Conservation (phyloP, 2,113 vertebrate genomes). For the Hippocampus comes region DNA sequence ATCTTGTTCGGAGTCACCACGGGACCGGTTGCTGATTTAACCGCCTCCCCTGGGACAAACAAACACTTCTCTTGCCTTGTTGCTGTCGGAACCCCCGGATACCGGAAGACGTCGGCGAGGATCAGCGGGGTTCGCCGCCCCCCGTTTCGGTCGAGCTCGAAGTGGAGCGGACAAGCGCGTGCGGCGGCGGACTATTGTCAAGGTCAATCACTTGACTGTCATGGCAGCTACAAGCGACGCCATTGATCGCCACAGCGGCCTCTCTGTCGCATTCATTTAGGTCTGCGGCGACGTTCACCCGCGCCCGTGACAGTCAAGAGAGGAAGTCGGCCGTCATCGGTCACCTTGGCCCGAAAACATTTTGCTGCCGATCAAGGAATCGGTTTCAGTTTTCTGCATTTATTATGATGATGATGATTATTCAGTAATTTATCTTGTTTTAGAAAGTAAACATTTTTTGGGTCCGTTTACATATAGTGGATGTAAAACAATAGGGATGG, state of each 20-base stretch:
- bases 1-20: slow-evolving; percentile 46
- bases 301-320: background rate
- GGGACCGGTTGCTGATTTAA: slow-evolving; percentile 39
- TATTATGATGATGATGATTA: too few species aligned
- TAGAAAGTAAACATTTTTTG: too few species aligned
- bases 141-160: slow-evolving; percentile 60
- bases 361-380: background rate
- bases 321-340: background rate
- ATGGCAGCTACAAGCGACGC: slow-evolving; percentile 51
- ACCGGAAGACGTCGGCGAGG: background rate
- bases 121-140: slow-evolving; percentile 32
- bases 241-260: slow-evolving; percentile 60
- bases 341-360: background rate
- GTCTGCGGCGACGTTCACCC: slow-evolving; percentile 17
- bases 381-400: background rate
- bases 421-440: too few species aligned
- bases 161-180: slow-evolving; percentile 48
- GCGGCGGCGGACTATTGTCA: slow-evolving; percentile 51
- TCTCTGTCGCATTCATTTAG: slow-evolving; percentile 60
- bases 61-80: background rate
- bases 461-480: too few species aligned
- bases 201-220: slow-evolving; percentile 61
- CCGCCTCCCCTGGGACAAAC: slow-evolving; percentile 10
- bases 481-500: too few species aligned
- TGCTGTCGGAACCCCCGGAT: background rate